A percentile compares a stretch with the other conserved stretches of the same genome.
Evolutionary conservation across 2,888 invertebrate species (phyloP).

Genomic region (Argyresthia goedartella): DNA sequence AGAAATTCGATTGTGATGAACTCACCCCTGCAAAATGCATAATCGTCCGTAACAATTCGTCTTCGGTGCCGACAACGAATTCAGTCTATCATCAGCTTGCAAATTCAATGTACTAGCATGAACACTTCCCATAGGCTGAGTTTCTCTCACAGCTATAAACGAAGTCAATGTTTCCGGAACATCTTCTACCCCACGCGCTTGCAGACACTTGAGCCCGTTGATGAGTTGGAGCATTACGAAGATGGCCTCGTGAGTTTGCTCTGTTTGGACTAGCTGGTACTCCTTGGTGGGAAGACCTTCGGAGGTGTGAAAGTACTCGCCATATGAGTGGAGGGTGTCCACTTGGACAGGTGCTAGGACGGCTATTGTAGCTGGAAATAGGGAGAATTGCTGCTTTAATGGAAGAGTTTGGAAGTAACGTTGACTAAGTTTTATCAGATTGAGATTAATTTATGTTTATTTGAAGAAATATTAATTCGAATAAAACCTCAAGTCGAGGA

Average conservation of each 20-base stretch:
- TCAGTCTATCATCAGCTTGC: conserved; percentile 50
- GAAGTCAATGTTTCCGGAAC: conserved; percentile 78
- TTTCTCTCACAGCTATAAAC: conserved; percentile 78
- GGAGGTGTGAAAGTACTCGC: conserved; percentile 70
- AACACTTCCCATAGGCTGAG: conserved; percentile 22
- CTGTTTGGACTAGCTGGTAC: conserved; percentile 55
- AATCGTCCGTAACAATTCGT: conserved; percentile 72
- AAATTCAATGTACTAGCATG: conserved; percentile 34
- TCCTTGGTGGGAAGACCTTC: conserved; percentile 55
- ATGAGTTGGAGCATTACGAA: conserved; percentile 86
- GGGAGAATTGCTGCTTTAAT: background rate
- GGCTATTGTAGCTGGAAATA: conserved; percentile 79
- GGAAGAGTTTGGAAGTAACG: too few species aligned
- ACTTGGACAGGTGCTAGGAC: conserved; percentile 82
- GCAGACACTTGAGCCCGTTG: conserved; percentile 84
- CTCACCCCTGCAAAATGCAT: conserved; percentile 82
- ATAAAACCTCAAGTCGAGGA: too few species aligned
- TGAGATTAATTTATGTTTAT: too few species aligned
- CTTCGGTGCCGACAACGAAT: conserved; percentile 58
- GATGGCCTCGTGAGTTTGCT: conserved; percentile 75
- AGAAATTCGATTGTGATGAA: conserved; percentile 4
- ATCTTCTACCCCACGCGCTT: conserved; percentile 87
- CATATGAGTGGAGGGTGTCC: conserved; percentile 80
- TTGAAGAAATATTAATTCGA: too few species aligned
- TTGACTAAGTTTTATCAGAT: too few species aligned